Percentiles rank a stretch among this genome's conserved stretches.
Evolutionary conservation across 2,888 invertebrate genomes (phyloP).

Genomic region (Drosophila longiperda): DNA sequence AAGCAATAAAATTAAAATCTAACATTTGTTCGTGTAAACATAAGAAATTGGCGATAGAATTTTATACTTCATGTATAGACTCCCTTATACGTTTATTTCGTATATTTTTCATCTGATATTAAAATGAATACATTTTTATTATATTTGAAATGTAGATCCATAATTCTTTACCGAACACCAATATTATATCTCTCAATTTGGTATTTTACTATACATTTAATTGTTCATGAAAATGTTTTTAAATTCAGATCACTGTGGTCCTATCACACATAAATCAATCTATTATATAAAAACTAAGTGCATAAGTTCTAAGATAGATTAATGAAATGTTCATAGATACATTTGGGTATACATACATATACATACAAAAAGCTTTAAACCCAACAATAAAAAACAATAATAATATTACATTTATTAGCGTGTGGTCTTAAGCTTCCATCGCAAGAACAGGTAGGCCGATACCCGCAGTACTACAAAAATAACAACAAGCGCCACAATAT

Average conservation of each 20-base stretch:
- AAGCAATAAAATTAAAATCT: slow-evolving; percentile 21
- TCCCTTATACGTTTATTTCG: slow-evolving; percentile 12
- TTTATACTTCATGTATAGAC: slow-evolving; percentile 15
- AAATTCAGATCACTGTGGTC: slow-evolving; percentile 39
- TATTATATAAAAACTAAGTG: slow-evolving; percentile 32
- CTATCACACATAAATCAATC: slow-evolving; percentile 39
- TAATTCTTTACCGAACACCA: slow-evolving; percentile 13
- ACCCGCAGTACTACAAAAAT: slow-evolving; percentile 93
- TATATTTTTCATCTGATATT: slow-evolving; percentile 13
- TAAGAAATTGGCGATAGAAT: slow-evolving; percentile 24
- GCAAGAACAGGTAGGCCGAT: slow-evolving; percentile 93
- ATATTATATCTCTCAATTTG: slow-evolving; percentile 14
- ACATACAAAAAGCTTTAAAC: slow-evolving; percentile 68
- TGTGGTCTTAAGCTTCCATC: slow-evolving; percentile 93
- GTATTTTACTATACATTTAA: slow-evolving; percentile 8
- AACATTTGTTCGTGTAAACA: slow-evolving; percentile 38
- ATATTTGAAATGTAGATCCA: slow-evolving; percentile 11
- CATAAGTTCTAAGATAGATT: slow-evolving; percentile 40
- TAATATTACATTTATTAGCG: slow-evolving; percentile 86
- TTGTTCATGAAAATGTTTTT: slow-evolving; percentile 27
- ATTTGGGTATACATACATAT: slow-evolving; percentile 33
- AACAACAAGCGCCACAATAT: slow-evolving; percentile 91
- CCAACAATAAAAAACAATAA: slow-evolving; percentile 36
- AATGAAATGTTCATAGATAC: slow-evolving; percentile 44
- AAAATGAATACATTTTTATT: slow-evolving; percentile 10